A percentile compares a stretch with the other conserved stretches of the same genome.
phyloP scores from a whole-genome alignment of 1,140 invertebrate species.

The Musca vetustissima region DNA sequence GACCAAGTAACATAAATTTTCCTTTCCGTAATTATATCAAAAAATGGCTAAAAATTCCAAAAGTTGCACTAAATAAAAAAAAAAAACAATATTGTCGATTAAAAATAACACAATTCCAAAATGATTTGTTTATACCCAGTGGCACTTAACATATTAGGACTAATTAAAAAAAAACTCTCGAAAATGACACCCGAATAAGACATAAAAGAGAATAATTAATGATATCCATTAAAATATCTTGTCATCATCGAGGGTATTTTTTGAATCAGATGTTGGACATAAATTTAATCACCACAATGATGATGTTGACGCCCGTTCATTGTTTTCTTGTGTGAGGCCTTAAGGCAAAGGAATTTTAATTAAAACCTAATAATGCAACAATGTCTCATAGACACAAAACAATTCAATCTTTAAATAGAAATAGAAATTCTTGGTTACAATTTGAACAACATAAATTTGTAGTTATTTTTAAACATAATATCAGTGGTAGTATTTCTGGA shows the following conservation, averaged over 20 bases:
- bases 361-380: slow-evolving; percentile 1
- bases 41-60: too few species aligned
- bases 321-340: background rate
- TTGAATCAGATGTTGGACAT: slow-evolving; percentile 16
- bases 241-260: background rate
- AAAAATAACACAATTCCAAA: background rate
- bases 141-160: background rate
- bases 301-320: background rate
- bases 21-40: too few species aligned
- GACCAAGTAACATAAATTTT: too few species aligned
- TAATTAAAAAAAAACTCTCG: slow-evolving; percentile 11
- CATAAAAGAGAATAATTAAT: slow-evolving; percentile 15
- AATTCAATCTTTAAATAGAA: too few species aligned
- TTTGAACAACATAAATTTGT: too few species aligned
- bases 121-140: background rate
- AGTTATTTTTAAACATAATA: too few species aligned
- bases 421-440: too few species aligned
- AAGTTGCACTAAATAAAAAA: too few species aligned
- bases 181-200: background rate
- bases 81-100: too few species aligned
- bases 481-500: too few species aligned
- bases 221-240: slow-evolving; percentile 16
- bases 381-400: too few species aligned
- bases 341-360: slow-evolving; percentile 6
- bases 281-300: background rate